Percentiles rank a stretch among this genome's conserved stretches.
Conservation (phyloP, 2,888 invertebrate genomes). For the Fragum whitleyi region DNA sequence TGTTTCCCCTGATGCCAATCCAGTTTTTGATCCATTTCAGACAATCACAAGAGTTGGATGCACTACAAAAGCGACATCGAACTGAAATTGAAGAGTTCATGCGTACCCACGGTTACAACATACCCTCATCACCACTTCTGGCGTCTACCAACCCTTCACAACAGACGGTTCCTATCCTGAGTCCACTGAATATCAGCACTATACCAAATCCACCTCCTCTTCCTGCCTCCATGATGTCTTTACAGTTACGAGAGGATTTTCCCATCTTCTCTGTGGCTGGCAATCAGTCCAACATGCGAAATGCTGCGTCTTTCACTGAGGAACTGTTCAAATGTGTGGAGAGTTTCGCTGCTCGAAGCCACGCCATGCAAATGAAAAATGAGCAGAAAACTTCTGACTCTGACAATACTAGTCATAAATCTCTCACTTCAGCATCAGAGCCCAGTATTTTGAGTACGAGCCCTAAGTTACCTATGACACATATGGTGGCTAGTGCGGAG, state of each 20-base stretch:
- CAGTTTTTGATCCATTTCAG: constrained; percentile 55
- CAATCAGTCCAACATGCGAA: constrained; percentile 33
- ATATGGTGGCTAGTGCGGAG: constrained; percentile 29
- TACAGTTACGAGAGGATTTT: constrained; percentile 47
- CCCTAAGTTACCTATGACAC: constrained; percentile 32
- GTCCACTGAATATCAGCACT: constrained; percentile 63
- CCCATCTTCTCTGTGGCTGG: constrained; percentile 51
- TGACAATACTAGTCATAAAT: constrained; percentile 42
- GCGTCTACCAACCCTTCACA: constrained; percentile 50
- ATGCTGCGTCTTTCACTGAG: constrained; percentile 55
- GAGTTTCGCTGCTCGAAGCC: constrained; percentile 42
- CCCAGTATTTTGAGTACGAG: constrained; percentile 34
- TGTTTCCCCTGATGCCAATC: too few relatives aligned
- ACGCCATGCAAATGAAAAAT: constrained; percentile 19
- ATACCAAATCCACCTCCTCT: constrained; percentile 68
- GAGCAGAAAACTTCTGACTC: not conserved
- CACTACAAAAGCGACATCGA: constrained; percentile 69
- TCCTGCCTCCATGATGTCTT: constrained; percentile 61
- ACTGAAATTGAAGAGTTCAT: constrained; percentile 73
- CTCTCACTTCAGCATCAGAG: constrained; percentile 36
- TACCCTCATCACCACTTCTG: constrained; percentile 66
- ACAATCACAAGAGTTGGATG: constrained; percentile 71
- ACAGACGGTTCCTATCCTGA: constrained; percentile 64
- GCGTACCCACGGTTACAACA: constrained; percentile 63
- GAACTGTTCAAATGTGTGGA: constrained; percentile 54